These are phyloP conservation scores for Drosophila fungiperda DNA, from an alignment of 2,888 invertebrate genomes.

Conservation along the genomic window DNA sequence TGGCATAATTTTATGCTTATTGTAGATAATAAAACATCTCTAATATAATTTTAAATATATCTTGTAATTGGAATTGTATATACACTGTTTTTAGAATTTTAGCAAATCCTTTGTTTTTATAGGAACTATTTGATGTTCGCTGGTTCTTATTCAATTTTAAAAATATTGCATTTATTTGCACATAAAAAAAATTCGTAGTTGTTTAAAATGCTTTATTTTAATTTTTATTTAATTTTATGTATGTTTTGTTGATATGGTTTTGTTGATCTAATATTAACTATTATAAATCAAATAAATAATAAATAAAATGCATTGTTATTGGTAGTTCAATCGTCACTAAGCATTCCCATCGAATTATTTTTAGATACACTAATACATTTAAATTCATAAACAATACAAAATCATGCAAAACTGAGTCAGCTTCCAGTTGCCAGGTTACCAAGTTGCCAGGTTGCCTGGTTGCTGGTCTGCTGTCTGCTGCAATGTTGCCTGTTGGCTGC, in stretches of 20 bases:
- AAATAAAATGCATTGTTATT: background rate
- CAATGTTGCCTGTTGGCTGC: background rate
- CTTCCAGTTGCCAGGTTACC: background rate
- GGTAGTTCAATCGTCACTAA: background rate
- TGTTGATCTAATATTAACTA: background rate
- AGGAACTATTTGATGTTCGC: background rate
- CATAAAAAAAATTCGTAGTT: background rate
- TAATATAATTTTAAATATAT: background rate
- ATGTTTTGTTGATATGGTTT: background rate
- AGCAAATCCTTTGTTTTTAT: too few relatives aligned
- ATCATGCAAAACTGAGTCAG: slow-evolving; percentile 16
- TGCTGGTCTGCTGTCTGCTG: background rate
- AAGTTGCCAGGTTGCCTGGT: background rate
- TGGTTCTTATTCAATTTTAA: background rate
- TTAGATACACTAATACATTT: slow-evolving; percentile 20
- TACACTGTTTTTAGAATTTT: background rate
- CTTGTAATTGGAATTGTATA: background rate
- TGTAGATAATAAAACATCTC: background rate
- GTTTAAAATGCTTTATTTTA: background rate
- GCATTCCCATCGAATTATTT: slow-evolving; percentile 25
- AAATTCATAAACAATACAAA: slow-evolving; percentile 37
- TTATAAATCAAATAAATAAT: slow-evolving; percentile 1
- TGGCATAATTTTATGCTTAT: background rate
- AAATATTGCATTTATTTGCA: background rate
- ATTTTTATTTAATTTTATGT: background rate